Base-by-base conservation (phyloP, 2,797 vertebrate genomes). In the Echeneis naucrates region DNA sequence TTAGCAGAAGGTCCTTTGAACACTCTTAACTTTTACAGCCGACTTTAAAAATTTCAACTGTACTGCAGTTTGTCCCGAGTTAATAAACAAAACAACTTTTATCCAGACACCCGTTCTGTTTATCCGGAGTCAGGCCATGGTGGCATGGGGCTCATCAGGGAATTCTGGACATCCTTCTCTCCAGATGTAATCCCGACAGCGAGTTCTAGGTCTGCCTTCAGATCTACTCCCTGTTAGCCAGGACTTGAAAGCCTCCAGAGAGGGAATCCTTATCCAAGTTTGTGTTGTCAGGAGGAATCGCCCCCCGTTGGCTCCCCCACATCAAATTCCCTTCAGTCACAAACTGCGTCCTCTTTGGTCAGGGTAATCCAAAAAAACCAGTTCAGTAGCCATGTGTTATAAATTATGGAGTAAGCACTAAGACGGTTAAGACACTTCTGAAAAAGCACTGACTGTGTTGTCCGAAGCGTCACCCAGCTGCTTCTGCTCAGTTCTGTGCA, bases 401-500 rank as follows among this genome's bases (percentile, higher is more conserved):
- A 40, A 57, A 19, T 14, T 54, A 32, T 8, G 16, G 12, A 44
- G 42, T n/a, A 32, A 13, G 23, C 54, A n/a, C n/a, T n/a, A n/a
- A n/a, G n/a, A n/a, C n/a, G n/a, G n/a, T n/a, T 3, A 19, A 72
- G 51, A 47, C 67, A 14, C 66, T 72, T 62, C 61, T 66, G 53
- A 1, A 68, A 69, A 59, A 42, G 35, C 47, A 8, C 23, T 9
- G 33, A 4, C 65, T 53, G 35, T 68, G 56, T 47, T 16, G 48
- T 26, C 48, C 10, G n/a, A 47, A 52, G 23, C 14, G 19, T 76
- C 50, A 52, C 33, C 81, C 64, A 60, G 24, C 77, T 8, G 63
- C 63, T 61, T 63, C 66, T 52, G 21, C 64, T 76, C 62, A n/a
- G 1, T 57, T 76, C 50, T 61, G 32, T 68, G 50, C 51, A 67